Percentiles rank a stretch among this genome's conserved stretches.
These are phyloP conservation scores for Anagrus nilaparvatae DNA, from an alignment of 1,140 invertebrate species.

Conservation along the genomic window DNA sequence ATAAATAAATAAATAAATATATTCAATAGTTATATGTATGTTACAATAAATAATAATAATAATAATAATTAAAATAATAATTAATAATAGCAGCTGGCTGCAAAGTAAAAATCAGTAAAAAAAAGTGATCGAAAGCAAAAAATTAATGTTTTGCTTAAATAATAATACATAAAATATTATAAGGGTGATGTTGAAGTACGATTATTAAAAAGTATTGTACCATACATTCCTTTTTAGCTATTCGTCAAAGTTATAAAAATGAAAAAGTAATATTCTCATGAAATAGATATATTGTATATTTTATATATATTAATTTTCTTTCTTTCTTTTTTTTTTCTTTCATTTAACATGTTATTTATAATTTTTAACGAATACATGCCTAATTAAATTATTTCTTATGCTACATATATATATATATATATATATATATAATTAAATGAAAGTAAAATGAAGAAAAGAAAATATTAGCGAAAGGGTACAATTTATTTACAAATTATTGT, in stretches of 20 bases:
- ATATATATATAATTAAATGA: background rate
- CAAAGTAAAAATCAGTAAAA: constrained; percentile 22
- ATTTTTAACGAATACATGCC: too few relatives aligned
- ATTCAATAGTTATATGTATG: too few relatives aligned
- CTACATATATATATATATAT: constrained; percentile 8
- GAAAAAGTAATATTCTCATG: background rate
- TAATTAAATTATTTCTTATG: too few relatives aligned
- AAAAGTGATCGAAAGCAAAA: too few relatives aligned
- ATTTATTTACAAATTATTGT: too few relatives aligned
- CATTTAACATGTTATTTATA: too few relatives aligned
- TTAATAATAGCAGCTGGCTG: constrained; percentile 37
- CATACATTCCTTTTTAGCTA: constrained; percentile 40
- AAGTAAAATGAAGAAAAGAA: background rate
- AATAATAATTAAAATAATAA: constrained; percentile 1
- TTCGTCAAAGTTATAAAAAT: constrained; percentile 2
- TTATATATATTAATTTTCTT: too few relatives aligned
- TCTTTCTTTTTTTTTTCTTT: too few relatives aligned
- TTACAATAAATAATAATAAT: too few relatives aligned
- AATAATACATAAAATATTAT: constrained; percentile 25
- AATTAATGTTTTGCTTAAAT: too few relatives aligned
- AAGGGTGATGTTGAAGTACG: constrained; percentile 29
- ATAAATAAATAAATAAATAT: too few relatives aligned
- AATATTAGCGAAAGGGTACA: too few relatives aligned
- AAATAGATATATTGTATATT: constrained; percentile 6
- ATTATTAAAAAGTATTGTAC: constrained; percentile 46